Evolutionary conservation across 2,797 vertebrate genomes (phyloP).

Genomic region (Myripristis murdjan): DNA sequence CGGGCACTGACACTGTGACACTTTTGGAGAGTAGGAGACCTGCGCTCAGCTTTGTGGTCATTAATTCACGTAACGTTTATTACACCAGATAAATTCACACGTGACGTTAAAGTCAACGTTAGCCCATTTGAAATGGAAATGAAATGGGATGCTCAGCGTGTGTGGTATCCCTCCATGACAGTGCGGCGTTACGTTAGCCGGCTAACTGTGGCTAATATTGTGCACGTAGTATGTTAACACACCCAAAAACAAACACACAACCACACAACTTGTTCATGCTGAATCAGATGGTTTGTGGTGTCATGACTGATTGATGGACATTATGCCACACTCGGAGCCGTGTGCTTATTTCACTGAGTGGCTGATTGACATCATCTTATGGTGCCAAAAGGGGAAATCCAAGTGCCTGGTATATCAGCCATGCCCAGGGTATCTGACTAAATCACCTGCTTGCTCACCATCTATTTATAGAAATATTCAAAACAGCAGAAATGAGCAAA

Average conservation of each 20-base stretch:
- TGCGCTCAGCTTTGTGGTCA: neutral
- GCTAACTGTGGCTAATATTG: neutral
- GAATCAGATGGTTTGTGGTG: neutral
- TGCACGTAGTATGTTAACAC: too few species aligned
- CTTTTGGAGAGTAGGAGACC: neutral
- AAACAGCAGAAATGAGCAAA: conserved; percentile 47
- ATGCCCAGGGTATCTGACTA: conserved; percentile 30
- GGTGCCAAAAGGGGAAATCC: conserved; percentile 75
- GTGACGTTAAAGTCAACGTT: neutral
- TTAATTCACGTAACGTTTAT: neutral
- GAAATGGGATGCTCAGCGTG: neutral
- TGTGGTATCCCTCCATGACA: neutral
- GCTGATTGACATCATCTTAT: conserved; percentile 26
- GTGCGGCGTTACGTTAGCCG: neutral
- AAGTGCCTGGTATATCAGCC: conserved; percentile 25
- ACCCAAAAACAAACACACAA: neutral
- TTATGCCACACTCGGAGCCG: conserved; percentile 21
- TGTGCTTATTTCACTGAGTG: conserved; percentile 10
- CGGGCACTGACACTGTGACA: neutral
- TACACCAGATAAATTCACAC: too few species aligned
- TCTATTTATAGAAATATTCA: conserved; percentile 56
- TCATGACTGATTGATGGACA: conserved; percentile 20
- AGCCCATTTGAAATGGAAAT: neutral
- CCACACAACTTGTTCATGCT: too few species aligned
- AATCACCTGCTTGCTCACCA: conserved; percentile 29